These are phyloP conservation scores for Prunella fulvescens DNA, from an alignment of 2,113 vertebrate species.

Conservation along the genomic window DNA sequence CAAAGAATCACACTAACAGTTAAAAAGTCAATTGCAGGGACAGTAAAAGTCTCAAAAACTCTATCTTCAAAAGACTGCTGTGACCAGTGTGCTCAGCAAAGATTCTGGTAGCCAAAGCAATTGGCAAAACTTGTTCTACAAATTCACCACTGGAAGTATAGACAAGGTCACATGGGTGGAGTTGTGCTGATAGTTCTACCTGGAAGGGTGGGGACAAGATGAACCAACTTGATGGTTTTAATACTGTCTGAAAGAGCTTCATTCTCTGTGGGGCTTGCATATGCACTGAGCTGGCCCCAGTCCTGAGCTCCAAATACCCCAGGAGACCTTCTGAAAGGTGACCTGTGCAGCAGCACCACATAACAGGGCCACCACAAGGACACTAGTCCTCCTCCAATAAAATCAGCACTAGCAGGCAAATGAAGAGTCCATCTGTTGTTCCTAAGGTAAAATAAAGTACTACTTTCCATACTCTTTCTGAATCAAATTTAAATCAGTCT, in stretches of 20 bases:
- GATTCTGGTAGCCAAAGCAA: neutral
- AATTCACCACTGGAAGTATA: neutral
- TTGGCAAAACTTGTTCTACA: rapidly evolving
- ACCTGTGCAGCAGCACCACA: neutral
- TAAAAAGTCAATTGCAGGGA: neutral
- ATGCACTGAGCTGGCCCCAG: neutral
- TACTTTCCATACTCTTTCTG: neutral
- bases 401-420: neutral
- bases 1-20: neutral
- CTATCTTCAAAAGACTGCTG: neutral
- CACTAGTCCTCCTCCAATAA: neutral
- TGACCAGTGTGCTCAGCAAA: neutral
- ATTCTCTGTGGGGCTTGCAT: neutral
- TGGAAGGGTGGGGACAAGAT: neutral
- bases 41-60: neutral
- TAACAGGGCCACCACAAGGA: neutral
- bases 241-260: neutral
- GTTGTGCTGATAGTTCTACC: neutral
- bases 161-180: neutral
- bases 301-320: neutral
- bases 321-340: neutral
- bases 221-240: neutral
- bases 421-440: neutral
- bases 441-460: neutral
- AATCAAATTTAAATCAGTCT: neutral